phyloP scores from a whole-genome alignment of 2,113 vertebrate species.

The Saccopteryx bilineata region DNA sequence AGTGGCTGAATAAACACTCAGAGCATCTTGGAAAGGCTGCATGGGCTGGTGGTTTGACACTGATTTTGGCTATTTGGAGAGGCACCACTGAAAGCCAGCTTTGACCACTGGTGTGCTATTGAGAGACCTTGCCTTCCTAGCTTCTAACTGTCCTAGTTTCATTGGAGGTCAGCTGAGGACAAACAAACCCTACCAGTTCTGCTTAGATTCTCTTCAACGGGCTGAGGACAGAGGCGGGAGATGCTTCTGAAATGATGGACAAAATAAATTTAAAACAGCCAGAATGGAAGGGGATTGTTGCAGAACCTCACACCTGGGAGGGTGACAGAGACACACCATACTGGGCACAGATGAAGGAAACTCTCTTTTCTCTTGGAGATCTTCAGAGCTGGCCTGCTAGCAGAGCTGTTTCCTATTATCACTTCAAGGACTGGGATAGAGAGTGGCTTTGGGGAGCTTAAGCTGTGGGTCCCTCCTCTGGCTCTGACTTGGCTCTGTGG shows the following conservation, averaged over 20 bases:
- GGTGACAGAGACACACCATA: neutral
- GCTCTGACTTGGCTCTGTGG: neutral
- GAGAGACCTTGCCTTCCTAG: slow-evolving; percentile 70
- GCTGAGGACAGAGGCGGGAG: slow-evolving; percentile 45
- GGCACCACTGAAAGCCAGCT: slow-evolving; percentile 63
- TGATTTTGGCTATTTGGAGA: slow-evolving; percentile 72
- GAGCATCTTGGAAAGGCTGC: slow-evolving; percentile 74
- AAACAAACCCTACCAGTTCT: slow-evolving; percentile 65
- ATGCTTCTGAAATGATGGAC: slow-evolving; percentile 9
- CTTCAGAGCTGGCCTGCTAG: neutral
- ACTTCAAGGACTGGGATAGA: neutral
- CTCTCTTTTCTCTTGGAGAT: neutral
- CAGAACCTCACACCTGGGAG: neutral
- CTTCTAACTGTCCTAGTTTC: slow-evolving; percentile 76
- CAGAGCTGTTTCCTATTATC: neutral
- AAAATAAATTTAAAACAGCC: slow-evolving; percentile 58
- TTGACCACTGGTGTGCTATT: slow-evolving; percentile 57
- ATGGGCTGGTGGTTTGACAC: slow-evolving; percentile 78
- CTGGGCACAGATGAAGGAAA: neutral
- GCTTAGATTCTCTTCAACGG: slow-evolving; percentile 60
- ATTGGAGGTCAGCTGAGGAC: slow-evolving; percentile 77
- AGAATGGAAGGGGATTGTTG: slow-evolving; percentile 31
- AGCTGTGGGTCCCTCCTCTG: neutral
- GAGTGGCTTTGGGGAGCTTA: neutral
- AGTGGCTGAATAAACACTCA: slow-evolving; percentile 77